Evolutionary conservation across 2,797 vertebrate species (phyloP), one percentile per base, ranked within the genome.

Genomic region (Phrynocephalus forsythii): DNA sequence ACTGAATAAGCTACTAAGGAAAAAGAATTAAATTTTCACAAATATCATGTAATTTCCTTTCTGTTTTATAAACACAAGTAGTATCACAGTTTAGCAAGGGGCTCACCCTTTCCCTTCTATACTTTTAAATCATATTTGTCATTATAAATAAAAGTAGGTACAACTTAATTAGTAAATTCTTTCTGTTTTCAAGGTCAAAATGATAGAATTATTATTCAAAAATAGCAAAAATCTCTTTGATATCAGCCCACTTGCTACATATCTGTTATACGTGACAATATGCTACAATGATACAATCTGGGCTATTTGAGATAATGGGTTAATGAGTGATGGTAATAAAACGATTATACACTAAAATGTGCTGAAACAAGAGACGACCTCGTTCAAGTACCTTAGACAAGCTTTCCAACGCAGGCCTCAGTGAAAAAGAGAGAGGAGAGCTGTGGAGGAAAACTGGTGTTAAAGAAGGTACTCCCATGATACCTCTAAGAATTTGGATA

Each of bases 61-160:
- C 2, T 71, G 13, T 11, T 90, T 91, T 79, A 30, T n/a, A 83
- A 83, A 87, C 44, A 38, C 15, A 1, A 18, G 83, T 83, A 71
- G 30, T 15, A 48, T 3, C 38, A 78, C 3, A 60, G 60, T 83
- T 83, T 28, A 76, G 4, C 18, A 50, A 56, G 20, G 20, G 26
- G 9, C 18, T 16, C 71, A 52, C 18, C 66, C 11, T 52, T 83
- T 75, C 63, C 24, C 15, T 33, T 30, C 33, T 11, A 24, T 11
- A 10, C 26, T 79, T 87, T 87, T 68, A 60, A 56, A 30, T 87
- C 69, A 60, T 69, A 78, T 30, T 66, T 87, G 8, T 56, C 33
- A 22, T n/a, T 82, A 63, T 56, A 56, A 69, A n/a, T 22, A 69
- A 60, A 78, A 71, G 15, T 60, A 83, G 20, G 67, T 48, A 30